Evolutionary conservation across 2,888 invertebrate species (phyloP).

Genomic region (Synergus japonicus): DNA sequence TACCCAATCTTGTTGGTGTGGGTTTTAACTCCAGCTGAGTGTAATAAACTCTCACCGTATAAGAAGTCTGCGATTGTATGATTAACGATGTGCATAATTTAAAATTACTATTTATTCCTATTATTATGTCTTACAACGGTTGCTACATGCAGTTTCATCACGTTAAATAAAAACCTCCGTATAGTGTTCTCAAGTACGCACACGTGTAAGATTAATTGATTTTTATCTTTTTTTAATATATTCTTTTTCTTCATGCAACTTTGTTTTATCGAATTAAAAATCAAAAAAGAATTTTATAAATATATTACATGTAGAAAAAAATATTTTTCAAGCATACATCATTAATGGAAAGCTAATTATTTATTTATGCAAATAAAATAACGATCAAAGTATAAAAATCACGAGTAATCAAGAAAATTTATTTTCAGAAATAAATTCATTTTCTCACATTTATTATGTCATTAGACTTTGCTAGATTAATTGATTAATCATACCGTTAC

Average conservation of each 20-base stretch:
- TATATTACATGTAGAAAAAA: too few species aligned
- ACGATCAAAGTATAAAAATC: too few species aligned
- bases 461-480: neutral
- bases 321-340: too few species aligned
- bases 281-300: too few species aligned
- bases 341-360: too few species aligned
- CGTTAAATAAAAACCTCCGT: neutral
- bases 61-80: neutral
- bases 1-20: neutral
- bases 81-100: slow-evolving; percentile 29
- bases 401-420: neutral
- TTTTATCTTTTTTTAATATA: neutral
- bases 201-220: neutral
- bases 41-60: slow-evolving; percentile 26
- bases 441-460: neutral
- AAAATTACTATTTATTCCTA: slow-evolving; percentile 17
- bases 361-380: too few species aligned
- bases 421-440: neutral
- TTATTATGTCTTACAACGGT: slow-evolving; percentile 13
- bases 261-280: neutral
- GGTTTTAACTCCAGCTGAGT: neutral
- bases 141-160: slow-evolving; percentile 5
- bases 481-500: slow-evolving; percentile 11
- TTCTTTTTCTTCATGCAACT: neutral
- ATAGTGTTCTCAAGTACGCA: neutral